These are phyloP conservation scores for Pachymerium ferrugineum DNA, from an alignment of 2,888 invertebrate species.

Conservation along the genomic window DNA sequence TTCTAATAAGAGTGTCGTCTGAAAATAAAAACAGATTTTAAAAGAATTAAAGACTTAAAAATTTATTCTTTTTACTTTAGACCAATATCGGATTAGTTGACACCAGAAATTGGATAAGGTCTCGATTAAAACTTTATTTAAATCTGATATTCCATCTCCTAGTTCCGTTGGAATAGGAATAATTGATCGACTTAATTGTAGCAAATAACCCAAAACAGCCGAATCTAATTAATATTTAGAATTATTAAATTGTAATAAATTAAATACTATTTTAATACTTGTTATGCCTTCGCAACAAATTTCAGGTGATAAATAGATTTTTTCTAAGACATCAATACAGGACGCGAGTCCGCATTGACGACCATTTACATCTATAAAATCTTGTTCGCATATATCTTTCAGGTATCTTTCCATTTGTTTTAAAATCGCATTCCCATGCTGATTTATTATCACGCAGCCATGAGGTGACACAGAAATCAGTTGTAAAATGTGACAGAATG, in stretches of 20 bases:
- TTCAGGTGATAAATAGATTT: neutral
- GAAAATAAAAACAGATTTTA: neutral
- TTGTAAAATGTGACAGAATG: conserved; percentile 24
- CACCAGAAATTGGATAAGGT: conserved; percentile 12
- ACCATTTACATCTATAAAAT: conserved; percentile 23
- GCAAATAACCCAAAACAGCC: neutral
- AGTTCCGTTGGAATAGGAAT: neutral
- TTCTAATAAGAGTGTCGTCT: neutral
- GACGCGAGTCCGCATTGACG: conserved; percentile 32
- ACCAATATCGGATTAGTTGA: neutral
- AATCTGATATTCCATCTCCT: neutral
- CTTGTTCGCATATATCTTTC: conserved; percentile 23
- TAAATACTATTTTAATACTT: too few relatives aligned
- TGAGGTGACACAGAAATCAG: neutral
- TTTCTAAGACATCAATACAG: neutral
- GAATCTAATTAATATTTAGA: neutral
- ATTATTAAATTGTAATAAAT: too few relatives aligned
- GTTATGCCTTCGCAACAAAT: neutral
- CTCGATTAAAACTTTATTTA: conserved; percentile 24
- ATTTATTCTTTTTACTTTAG: neutral
- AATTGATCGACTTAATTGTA: neutral
- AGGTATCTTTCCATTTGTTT: neutral
- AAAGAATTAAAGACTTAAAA: neutral
- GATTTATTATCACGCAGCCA: neutral
- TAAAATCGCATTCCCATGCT: neutral